Evolutionary conservation across 1,140 invertebrate species (phyloP).

Genomic region (Episyrphus balteatus): DNA sequence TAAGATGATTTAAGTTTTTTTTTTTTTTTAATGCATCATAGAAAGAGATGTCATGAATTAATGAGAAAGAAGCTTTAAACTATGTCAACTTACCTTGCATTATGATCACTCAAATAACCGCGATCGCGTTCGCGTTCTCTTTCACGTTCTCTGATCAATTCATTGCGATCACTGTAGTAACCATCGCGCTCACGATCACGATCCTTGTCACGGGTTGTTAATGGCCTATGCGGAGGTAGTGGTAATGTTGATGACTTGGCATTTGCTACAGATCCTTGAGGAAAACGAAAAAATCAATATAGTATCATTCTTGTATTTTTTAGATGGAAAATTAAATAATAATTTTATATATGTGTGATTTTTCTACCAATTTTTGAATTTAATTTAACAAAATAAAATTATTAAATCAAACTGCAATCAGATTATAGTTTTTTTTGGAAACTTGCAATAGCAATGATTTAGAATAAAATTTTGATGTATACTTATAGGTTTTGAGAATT

Average conservation of each 20-base stretch:
- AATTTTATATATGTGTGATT: neutral
- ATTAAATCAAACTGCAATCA: constrained; percentile 13
- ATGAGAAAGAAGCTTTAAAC: neutral
- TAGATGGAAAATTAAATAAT: neutral
- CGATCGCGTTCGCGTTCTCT: constrained; percentile 56
- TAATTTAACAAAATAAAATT: constrained; percentile 16
- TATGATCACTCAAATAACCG: constrained; percentile 77
- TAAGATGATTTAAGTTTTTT: neutral
- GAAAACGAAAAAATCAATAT: neutral
- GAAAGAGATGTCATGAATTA: neutral
- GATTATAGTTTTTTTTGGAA: constrained; percentile 7
- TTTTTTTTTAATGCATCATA: too few relatives aligned
- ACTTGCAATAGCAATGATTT: neutral
- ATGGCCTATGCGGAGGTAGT: constrained; percentile 50
- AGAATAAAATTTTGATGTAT: constrained; percentile 15
- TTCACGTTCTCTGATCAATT: constrained; percentile 57
- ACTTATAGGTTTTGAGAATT: too few relatives aligned
- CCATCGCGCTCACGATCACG: constrained; percentile 62
- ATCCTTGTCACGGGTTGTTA: constrained; percentile 40
- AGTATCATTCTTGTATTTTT: neutral
- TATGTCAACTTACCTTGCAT: constrained; percentile 50
- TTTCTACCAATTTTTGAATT: too few relatives aligned
- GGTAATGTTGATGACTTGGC: constrained; percentile 69
- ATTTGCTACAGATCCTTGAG: constrained; percentile 25
- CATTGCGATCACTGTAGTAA: constrained; percentile 77